A percentile compares a stretch with the other conserved stretches of the same genome.
phyloP scores from a whole-genome alignment of 2,888 invertebrate species.

The Acrobasis consociella region DNA sequence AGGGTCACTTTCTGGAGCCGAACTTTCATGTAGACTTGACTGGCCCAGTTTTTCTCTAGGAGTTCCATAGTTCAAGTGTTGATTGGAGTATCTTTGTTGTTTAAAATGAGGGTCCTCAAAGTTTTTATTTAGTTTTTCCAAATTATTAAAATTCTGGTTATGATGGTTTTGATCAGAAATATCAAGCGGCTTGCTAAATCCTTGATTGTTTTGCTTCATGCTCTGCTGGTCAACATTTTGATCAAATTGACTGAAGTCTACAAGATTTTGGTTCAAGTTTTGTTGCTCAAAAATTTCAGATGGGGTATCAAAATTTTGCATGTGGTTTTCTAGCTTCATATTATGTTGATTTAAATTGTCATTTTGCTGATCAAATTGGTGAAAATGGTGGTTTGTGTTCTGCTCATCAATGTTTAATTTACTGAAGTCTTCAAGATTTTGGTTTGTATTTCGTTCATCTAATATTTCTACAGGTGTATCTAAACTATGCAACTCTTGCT shows the following conservation, averaged over 20 bases:
- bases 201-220: conserved; percentile 21
- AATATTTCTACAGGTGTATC: conserved; percentile 29
- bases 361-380: conserved; percentile 24
- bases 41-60: not conserved
- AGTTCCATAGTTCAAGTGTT: not conserved
- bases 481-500: conserved; percentile 35
- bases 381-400: not conserved
- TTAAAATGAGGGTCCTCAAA: not conserved
- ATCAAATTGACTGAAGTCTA: not conserved
- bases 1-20: not conserved
- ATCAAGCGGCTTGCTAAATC: not conserved
- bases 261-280: conserved; percentile 9
- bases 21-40: too few relatives aligned
- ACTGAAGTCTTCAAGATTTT: conserved; percentile 31
- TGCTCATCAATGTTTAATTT: not conserved
- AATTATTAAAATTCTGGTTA: not conserved
- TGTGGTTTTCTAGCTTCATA: not conserved
- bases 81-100: not conserved
- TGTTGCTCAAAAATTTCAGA: conserved; percentile 9
- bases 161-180: not conserved
- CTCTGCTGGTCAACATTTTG: conserved; percentile 29
- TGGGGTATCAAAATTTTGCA: not conserved
- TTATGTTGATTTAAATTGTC: conserved; percentile 28
- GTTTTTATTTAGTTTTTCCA: not conserved
- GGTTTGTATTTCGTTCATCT: conserved; percentile 26